Evolutionary conservation across 2,888 invertebrate genomes (phyloP).

Genomic region (Catotricha subobsoleta): DNA sequence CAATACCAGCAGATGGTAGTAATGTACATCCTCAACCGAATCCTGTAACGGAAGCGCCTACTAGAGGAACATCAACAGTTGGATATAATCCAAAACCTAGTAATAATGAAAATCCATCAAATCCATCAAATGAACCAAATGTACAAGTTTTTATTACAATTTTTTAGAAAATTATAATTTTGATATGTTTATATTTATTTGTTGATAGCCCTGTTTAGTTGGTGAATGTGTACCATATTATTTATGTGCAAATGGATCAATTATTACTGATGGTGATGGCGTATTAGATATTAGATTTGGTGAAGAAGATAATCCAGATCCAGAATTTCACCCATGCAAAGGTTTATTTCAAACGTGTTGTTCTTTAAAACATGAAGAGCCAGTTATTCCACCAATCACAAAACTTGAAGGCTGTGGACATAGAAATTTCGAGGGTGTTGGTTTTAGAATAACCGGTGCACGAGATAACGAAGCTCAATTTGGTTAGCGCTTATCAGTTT

Average conservation of each 20-base stretch:
- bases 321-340: conserved; percentile 13
- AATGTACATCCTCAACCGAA: not conserved
- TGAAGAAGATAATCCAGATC: conserved; percentile 13
- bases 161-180: not conserved
- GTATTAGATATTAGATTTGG: conserved; percentile 58
- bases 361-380: conserved; percentile 17
- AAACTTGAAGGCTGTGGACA: conserved; percentile 40
- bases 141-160: not conserved
- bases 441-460: conserved; percentile 46
- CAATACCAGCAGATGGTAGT: not conserved
- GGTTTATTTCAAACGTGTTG: conserved; percentile 20
- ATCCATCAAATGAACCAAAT: not conserved
- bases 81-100: too few species aligned
- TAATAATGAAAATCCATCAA: too few species aligned
- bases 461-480: conserved; percentile 43
- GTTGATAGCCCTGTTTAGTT: conserved; percentile 2
- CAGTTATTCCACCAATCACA: conserved; percentile 14
- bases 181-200: not conserved
- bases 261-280: conserved; percentile 52
- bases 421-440: conserved; percentile 51
- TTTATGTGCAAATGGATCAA: conserved; percentile 44
- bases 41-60: not conserved
- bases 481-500: conserved; percentile 14
- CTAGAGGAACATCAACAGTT: too few species aligned
- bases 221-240: conserved; percentile 66